A percentile compares a stretch with the other conserved stretches of the same genome.
These are phyloP conservation scores for Sceloporus undulatus DNA, from an alignment of 2,113 vertebrate species.

Conservation along the genomic window DNA sequence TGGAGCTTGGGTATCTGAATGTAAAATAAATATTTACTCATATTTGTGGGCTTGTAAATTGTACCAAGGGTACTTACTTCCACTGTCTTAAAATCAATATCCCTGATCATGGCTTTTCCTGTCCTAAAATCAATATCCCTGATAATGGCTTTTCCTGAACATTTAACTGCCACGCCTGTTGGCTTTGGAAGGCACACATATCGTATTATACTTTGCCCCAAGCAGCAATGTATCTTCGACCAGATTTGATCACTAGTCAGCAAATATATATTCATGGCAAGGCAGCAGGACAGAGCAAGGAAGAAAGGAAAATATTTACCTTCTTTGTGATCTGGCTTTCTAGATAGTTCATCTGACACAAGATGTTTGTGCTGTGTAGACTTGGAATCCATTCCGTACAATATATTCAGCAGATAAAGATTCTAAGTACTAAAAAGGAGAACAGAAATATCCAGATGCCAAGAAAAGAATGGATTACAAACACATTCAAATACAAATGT, in stretches of 20 bases:
- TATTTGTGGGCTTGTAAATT: too few relatives aligned
- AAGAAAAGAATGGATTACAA: neutral
- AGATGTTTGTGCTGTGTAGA: slow-evolving; percentile 32
- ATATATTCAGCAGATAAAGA: slow-evolving; percentile 48
- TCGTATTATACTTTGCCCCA: neutral
- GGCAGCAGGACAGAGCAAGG: neutral
- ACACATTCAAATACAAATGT: neutral
- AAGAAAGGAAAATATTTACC: slow-evolving; percentile 70
- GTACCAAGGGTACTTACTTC: too few relatives aligned
- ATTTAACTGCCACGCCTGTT: neutral
- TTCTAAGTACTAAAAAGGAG: slow-evolving; percentile 30
- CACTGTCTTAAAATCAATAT: too few relatives aligned
- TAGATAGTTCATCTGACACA: slow-evolving; percentile 32
- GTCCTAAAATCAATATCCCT: too few relatives aligned
- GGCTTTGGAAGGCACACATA: neutral
- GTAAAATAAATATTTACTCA: too few relatives aligned
- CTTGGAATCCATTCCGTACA: slow-evolving; percentile 64
- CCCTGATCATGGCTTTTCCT: too few relatives aligned
- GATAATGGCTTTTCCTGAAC: too few relatives aligned
- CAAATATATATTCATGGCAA: neutral
- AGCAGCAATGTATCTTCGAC: too few relatives aligned
- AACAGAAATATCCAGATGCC: slow-evolving; percentile 9
- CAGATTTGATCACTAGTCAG: neutral
- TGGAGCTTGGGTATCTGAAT: too few relatives aligned
- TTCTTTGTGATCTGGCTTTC: slow-evolving; percentile 55